Conservation (phyloP, 2,113 vertebrate species). For the Hiodon alosoides region DNA sequence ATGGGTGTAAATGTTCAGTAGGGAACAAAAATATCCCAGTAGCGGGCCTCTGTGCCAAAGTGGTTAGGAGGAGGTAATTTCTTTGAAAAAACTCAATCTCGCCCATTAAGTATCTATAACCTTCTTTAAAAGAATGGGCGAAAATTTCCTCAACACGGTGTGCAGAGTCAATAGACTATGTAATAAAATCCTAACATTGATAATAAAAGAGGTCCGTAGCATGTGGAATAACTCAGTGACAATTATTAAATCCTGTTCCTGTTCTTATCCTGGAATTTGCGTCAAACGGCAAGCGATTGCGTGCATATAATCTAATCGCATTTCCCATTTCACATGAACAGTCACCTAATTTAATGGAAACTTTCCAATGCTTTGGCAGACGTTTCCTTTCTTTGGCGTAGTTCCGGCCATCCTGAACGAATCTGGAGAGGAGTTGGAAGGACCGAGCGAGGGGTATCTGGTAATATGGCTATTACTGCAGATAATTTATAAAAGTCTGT, state of each 20-base stretch:
- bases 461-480: constrained; percentile 55
- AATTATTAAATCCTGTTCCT: background rate
- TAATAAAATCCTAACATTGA: too few relatives aligned
- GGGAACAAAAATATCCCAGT: too few relatives aligned
- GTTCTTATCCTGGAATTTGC: background rate
- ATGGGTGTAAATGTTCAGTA: too few relatives aligned
- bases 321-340: background rate
- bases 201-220: too few relatives aligned
- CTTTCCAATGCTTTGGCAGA: constrained; percentile 52
- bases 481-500: background rate
- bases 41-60: too few relatives aligned
- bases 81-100: too few relatives aligned
- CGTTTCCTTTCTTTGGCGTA: constrained; percentile 93
- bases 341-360: background rate
- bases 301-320: background rate
- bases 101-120: too few relatives aligned
- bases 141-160: too few relatives aligned
- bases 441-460: constrained; percentile 90
- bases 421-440: constrained; percentile 89
- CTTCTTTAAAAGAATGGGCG: too few relatives aligned
- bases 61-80: too few relatives aligned
- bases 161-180: too few relatives aligned
- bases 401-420: constrained; percentile 89
- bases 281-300: background rate
- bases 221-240: too few relatives aligned